Conservation (phyloP, 2,113 vertebrate genomes). For the Campylomormyrus numenius region DNA sequence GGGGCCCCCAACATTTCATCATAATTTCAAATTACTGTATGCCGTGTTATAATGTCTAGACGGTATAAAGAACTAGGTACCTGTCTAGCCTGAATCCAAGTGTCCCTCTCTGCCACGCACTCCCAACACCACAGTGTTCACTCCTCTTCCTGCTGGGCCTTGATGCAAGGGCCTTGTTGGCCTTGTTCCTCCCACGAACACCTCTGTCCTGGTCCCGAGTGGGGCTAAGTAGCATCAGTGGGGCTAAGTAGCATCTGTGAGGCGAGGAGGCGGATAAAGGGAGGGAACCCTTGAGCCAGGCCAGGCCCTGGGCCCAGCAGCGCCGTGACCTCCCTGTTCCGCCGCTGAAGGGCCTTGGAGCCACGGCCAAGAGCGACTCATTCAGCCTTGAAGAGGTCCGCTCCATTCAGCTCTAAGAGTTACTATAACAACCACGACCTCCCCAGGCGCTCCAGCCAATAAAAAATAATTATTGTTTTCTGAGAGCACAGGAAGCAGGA, state of each 20-base stretch:
- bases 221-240: not conserved
- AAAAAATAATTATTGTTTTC: conserved; percentile 21
- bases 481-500: conserved; percentile 37
- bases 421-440: conserved; percentile 66
- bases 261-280: not conserved
- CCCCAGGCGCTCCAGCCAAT: conserved; percentile 57
- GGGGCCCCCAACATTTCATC: not conserved
- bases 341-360: conserved; percentile 47
- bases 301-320: not conserved
- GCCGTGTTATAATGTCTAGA: not conserved
- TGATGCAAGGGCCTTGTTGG: conserved; percentile 1
- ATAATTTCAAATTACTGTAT: not conserved
- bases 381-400: conserved; percentile 34
- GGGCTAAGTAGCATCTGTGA: not conserved
- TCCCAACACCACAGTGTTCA: not conserved
- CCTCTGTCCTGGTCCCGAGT: not conserved
- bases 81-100: not conserved
- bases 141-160: not conserved
- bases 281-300: not conserved
- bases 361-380: conserved; percentile 26
- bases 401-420: conserved; percentile 47
- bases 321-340: conserved; percentile 15
- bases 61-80: not conserved
- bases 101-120: not conserved
- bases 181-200: not conserved